Base-by-base conservation (phyloP, 2,113 vertebrate genomes). In the Charina bottae region DNA sequence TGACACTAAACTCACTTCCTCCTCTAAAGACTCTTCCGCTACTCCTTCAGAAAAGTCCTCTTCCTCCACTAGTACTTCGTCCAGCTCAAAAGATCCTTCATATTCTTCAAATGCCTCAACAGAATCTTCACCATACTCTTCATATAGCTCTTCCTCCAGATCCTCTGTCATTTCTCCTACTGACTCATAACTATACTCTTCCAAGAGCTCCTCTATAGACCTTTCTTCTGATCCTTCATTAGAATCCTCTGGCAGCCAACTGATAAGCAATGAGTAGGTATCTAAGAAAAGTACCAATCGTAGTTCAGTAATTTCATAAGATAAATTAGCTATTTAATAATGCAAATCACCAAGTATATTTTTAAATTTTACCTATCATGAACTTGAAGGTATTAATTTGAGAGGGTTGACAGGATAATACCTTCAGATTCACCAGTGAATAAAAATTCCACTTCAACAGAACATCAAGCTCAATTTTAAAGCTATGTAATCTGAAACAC, bases 241-340 rank as follows among this genome's bases (percentile, higher is more conserved):
- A 94, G 33, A 90, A 72, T 94, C 92, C 93, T 89, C 87, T 83
- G 91, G 92, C 55, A 94, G 92, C 72, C 72, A 92, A 90, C 33
- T 92, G 92, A 93, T 42, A 54, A 95, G 78, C 88, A 90, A 87
- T 53, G 68, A 96, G 94, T 37, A 96, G 92, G 84, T 92, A 94
- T 89, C 78, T 78, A 89, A 21, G 93, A 88, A 92, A 89, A 91
- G 92, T 53, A 42, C 2, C 89, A 88, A 90, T 33, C 83, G 33
- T 46, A 64, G 9, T 78, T 53, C 53, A 9, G 88, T 90, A 28
- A 93, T 46, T 62, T 84, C 46, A n/a, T 86, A n/a, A 85, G 64
- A 54, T 26, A 42, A 33, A 53, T 87, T 54, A 24, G 54, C 9
- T 53, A 55, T 28, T 59, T 7, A 88, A 53, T 37, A 42, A 56